Evolutionary conservation across 1,140 invertebrate genomes (phyloP).

Genomic region (Sitophilus oryzae): DNA sequence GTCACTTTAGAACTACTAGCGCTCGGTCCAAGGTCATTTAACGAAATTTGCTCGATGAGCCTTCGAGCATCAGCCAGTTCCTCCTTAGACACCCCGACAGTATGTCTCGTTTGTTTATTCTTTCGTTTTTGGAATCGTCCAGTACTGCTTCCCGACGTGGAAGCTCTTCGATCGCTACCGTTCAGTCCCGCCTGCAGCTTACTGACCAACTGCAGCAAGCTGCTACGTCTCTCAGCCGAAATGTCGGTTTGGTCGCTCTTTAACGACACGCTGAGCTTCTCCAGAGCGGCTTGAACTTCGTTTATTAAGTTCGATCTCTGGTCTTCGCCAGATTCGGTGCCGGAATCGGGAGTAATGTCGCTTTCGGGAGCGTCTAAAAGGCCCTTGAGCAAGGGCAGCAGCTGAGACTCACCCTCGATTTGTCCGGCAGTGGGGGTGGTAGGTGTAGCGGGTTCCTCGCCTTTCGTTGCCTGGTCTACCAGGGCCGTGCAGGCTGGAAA

Average conservation of each 20-base stretch:
- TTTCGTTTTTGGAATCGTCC: constrained; percentile 38
- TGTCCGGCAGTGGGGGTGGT: constrained; percentile 42
- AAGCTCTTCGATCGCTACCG: constrained; percentile 12
- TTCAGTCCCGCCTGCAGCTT: constrained; percentile 63
- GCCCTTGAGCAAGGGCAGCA: constrained; percentile 56
- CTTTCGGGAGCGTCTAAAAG: constrained; percentile 35
- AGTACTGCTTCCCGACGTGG: constrained; percentile 35
- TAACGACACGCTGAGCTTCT: constrained; percentile 64
- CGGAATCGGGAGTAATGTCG: constrained; percentile 50
- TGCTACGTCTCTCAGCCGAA: constrained; percentile 51
- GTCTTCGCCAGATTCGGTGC: constrained; percentile 64
- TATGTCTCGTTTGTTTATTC: constrained; percentile 60
- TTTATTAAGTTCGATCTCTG: constrained; percentile 56
- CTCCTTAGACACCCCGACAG: constrained; percentile 72
- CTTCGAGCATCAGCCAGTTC: constrained; percentile 69
- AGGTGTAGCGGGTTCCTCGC: constrained; percentile 35
- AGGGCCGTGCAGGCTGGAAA: constrained; percentile 53
- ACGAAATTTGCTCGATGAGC: constrained; percentile 60
- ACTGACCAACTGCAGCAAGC: constrained; percentile 66
- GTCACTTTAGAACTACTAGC: constrained; percentile 15
- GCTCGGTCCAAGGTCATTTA: constrained; percentile 39
- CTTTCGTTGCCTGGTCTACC: constrained; percentile 49
- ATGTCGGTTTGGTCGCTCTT: constrained; percentile 51
- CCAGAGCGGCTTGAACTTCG: constrained; percentile 73
- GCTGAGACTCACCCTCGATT: constrained; percentile 51